A percentile compares a stretch with the other conserved stretches of the same genome.
Evolutionary conservation across 2,113 vertebrate genomes (phyloP).

Genomic region (Epinephelus cyanopodus): DNA sequence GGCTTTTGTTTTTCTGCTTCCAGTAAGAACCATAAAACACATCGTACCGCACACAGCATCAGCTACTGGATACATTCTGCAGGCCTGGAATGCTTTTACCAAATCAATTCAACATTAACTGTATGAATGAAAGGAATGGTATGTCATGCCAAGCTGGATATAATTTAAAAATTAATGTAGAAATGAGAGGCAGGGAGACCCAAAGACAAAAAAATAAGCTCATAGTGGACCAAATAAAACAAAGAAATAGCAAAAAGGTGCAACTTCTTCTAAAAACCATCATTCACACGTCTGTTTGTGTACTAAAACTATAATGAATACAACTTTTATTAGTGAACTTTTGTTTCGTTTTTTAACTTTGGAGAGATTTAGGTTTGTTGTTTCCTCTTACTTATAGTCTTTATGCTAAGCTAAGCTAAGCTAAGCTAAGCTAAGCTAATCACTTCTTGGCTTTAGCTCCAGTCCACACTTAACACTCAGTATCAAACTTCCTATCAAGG

Average conservation of each 20-base stretch:
- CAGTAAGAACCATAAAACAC: constrained; percentile 39
- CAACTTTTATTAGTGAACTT: neutral
- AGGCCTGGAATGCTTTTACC: neutral
- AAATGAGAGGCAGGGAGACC: neutral
- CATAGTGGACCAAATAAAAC: neutral
- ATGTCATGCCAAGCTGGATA: neutral
- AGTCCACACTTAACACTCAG: too few relatives aligned
- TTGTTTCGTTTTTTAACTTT: neutral
- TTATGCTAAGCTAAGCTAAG: too few relatives aligned
- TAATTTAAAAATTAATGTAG: neutral
- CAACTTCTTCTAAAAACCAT: neutral
- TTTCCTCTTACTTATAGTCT: too few relatives aligned
- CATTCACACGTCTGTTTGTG: neutral
- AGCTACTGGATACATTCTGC: neutral
- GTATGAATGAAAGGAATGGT: neutral
- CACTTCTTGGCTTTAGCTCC: too few relatives aligned
- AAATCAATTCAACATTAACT: neutral
- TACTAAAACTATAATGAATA: neutral
- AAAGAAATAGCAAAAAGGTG: too few relatives aligned
- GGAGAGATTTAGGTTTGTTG: too few relatives aligned
- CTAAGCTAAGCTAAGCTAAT: too few relatives aligned
- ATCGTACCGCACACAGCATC: neutral
- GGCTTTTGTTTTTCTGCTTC: constrained; percentile 41
- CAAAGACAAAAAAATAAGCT: neutral
- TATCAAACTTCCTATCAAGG: too few relatives aligned